phyloP scores from a whole-genome alignment of 2,113 vertebrate species.

The Salvelinus alpinus region DNA sequence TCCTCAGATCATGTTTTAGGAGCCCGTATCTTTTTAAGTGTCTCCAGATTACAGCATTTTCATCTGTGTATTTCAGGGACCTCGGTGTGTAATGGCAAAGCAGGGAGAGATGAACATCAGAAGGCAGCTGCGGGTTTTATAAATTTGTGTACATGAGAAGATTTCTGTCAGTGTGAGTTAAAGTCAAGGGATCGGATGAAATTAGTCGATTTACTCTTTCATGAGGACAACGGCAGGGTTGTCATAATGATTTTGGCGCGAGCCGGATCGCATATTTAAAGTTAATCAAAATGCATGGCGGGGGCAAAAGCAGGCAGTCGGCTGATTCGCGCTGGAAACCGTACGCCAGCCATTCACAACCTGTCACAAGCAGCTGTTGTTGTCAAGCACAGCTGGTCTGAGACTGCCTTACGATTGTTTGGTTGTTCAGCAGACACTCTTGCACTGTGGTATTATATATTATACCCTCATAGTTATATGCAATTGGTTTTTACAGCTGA shows the following conservation, averaged over 20 bases:
- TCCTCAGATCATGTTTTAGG: conserved; percentile 68
- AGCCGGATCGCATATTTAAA: conserved; percentile 41
- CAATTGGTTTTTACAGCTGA: not conserved
- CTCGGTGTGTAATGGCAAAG: conserved; percentile 33
- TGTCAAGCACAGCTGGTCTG: conserved; percentile 58
- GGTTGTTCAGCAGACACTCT: conserved; percentile 55
- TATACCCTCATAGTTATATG: conserved; percentile 13
- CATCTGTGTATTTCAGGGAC: conserved; percentile 33
- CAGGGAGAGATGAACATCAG: conserved; percentile 15
- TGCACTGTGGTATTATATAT: conserved; percentile 34
- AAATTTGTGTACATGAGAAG: not conserved
- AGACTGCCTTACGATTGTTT: conserved; percentile 52
- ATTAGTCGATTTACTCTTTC: conserved; percentile 47
- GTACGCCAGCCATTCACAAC: conserved; percentile 60
- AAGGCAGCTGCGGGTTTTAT: not conserved
- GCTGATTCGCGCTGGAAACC: conserved; percentile 48
- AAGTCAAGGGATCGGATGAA: conserved; percentile 48
- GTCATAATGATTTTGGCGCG: conserved; percentile 45
- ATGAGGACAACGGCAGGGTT: conserved; percentile 35
- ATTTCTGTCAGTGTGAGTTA: conserved; percentile 42
- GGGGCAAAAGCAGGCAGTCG: conserved; percentile 47
- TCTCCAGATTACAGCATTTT: conserved; percentile 31
- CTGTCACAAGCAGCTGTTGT: conserved; percentile 63
- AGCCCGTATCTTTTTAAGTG: conserved; percentile 31
- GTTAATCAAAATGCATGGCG: conserved; percentile 61